Base-by-base conservation (phyloP, 2,797 vertebrate genomes). In the Scarus forsteni region DNA sequence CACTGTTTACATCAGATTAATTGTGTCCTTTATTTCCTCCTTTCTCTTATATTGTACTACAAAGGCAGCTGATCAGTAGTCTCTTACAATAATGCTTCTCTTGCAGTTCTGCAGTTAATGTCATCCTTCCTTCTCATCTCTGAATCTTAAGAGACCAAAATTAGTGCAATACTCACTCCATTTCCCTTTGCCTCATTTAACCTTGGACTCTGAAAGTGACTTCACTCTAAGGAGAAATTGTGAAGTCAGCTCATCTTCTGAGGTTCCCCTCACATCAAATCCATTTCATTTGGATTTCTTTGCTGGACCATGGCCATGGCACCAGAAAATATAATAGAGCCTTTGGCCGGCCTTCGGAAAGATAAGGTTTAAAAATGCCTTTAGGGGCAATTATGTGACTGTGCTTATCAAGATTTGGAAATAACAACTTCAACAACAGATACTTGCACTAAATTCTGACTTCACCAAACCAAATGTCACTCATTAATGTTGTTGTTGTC, bases 221-320 rank as follows among this genome's bases (percentile, higher is more conserved):
- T 76, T 75, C 57, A 82, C 51, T 60, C 45, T 34, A 38, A 72
- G 74, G 61, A 52, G 85, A 44, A 72, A 88, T 54, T 76, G 74
- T 87, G 66, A 84, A 89, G 81, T 84, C 83, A 83, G 58, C 80
- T 79, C 78, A 78, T 92, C 80, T 75, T 82, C 70, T 77, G 75
- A 71, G 73, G 64, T 84, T 88, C 70, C 80, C 62, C 73, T 74
- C 45, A 62, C 83, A 88, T 90, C 72, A 83, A 83, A 84, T 80
- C 73, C 60, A 89, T 91, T 91, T 87, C 75, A 88, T 91, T 81
- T 75, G 58, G 65, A 87, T 70, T 70, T 75, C 70, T 80, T 53
- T 61, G 64, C 53, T 84, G 67, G 72, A 69, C 49, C 49, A 34
- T 60, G 45, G 62, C 79, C 79, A 72, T 66, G 56, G 42, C 57